Conservation (phyloP, 2,888 invertebrate species). For the Uloborus plumipes region DNA sequence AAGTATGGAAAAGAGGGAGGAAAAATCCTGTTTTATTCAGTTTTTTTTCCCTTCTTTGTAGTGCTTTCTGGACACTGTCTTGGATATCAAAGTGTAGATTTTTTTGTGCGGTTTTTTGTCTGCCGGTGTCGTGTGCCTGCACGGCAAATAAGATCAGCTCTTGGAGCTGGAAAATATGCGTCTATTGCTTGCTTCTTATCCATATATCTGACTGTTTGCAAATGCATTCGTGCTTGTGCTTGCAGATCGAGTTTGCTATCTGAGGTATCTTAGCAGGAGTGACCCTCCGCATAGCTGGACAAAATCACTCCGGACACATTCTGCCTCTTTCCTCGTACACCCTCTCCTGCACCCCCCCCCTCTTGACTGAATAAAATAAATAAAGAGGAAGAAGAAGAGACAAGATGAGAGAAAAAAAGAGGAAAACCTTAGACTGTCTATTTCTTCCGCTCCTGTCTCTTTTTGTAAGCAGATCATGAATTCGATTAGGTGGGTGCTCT, state of each 20-base stretch:
- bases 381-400: not conserved
- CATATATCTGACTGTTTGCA: too few relatives aligned
- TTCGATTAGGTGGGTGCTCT: constrained; percentile 57
- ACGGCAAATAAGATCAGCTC: not conserved
- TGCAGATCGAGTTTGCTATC: too few relatives aligned
- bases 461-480: constrained; percentile 65
- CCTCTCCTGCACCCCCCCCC: not conserved
- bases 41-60: too few relatives aligned
- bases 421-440: constrained; percentile 19
- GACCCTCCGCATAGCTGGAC: constrained; percentile 36
- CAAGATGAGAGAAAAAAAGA: not conserved
- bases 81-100: too few relatives aligned
- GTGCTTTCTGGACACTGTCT: too few relatives aligned
- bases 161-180: too few relatives aligned
- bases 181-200: too few relatives aligned
- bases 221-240: too few relatives aligned
- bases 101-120: too few relatives aligned
- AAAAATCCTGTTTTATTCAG: too few relatives aligned
- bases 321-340: constrained; percentile 7
- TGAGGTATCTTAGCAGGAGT: not conserved
- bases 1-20: too few relatives aligned
- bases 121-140: not conserved
- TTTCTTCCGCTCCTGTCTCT: constrained; percentile 53
- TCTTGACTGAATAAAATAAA: not conserved
- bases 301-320: constrained; percentile 61